A percentile compares a stretch with the other conserved stretches of the same genome.
phyloP scores from a whole-genome alignment of 2,888 invertebrate species.

The Eristalis pertinax region DNA sequence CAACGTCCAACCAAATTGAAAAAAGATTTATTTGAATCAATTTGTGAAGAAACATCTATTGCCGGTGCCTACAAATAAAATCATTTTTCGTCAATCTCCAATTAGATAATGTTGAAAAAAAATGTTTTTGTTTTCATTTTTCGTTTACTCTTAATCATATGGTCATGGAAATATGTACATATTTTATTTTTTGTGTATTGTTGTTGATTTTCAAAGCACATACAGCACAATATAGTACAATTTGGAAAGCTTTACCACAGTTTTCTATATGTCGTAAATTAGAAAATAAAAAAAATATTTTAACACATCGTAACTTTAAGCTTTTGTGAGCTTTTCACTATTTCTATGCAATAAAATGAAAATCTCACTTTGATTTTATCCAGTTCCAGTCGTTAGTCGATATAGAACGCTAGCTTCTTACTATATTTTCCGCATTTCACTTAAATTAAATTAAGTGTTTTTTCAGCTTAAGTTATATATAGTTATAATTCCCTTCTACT shows the following conservation, averaged over 20 bases:
- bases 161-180: constrained; percentile 2
- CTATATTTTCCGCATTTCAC: constrained; percentile 36
- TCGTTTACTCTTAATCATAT: not conserved
- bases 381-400: constrained; percentile 61
- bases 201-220: not conserved
- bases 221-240: constrained; percentile 29
- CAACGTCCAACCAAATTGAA: too few relatives aligned
- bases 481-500: constrained; percentile 12
- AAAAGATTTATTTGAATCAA: too few relatives aligned
- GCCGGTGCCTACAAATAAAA: too few relatives aligned
- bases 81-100: not conserved
- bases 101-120: not conserved
- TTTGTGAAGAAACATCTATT: too few relatives aligned
- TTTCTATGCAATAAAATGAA: constrained; percentile 55
- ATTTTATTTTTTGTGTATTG: not conserved
- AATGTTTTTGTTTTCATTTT: not conserved
- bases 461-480: constrained; percentile 1
- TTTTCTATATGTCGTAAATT: constrained; percentile 36
- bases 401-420: constrained; percentile 25
- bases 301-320: constrained; percentile 38
- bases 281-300: constrained; percentile 29
- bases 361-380: constrained; percentile 49
- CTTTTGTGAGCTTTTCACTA: constrained; percentile 49
- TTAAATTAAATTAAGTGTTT: constrained; percentile 46
- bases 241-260: constrained; percentile 40